Evolutionary conservation across 2,113 vertebrate species (phyloP).

Genomic region (Typhlomys cinereus): DNA sequence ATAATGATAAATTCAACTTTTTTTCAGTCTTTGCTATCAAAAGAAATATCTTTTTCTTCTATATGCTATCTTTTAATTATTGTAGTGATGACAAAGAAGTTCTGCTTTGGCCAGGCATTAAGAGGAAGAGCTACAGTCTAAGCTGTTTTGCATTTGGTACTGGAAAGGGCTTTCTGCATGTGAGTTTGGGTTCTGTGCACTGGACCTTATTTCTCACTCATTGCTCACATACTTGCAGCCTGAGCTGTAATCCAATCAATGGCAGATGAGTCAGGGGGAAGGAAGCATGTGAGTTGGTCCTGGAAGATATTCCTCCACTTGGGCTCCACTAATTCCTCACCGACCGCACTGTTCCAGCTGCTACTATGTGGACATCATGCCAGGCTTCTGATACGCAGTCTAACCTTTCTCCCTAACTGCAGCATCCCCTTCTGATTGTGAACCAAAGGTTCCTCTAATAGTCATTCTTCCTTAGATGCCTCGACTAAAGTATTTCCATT

Average conservation of each 20-base stretch:
- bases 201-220: background rate
- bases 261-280: background rate
- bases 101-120: background rate
- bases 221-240: rapidly evolving
- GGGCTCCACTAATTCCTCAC: background rate
- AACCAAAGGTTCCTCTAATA: background rate
- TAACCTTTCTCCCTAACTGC: background rate
- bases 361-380: background rate
- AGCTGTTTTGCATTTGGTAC: background rate
- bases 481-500: background rate
- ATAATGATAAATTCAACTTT: too few relatives aligned
- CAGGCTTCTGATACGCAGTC: background rate
- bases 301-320: background rate
- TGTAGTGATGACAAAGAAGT: background rate
- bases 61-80: background rate
- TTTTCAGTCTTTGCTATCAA: background rate
- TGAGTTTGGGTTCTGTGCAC: background rate
- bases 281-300: background rate
- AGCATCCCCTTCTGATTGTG: background rate
- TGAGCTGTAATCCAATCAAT: background rate
- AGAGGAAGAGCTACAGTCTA: background rate
- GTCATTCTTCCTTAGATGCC: background rate
- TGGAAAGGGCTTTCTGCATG: background rate
- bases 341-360: background rate
- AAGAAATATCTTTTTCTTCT: background rate